Evolutionary conservation across 2,797 vertebrate genomes (phyloP).

Genomic region (Phaenicophaeus curvirostris): DNA sequence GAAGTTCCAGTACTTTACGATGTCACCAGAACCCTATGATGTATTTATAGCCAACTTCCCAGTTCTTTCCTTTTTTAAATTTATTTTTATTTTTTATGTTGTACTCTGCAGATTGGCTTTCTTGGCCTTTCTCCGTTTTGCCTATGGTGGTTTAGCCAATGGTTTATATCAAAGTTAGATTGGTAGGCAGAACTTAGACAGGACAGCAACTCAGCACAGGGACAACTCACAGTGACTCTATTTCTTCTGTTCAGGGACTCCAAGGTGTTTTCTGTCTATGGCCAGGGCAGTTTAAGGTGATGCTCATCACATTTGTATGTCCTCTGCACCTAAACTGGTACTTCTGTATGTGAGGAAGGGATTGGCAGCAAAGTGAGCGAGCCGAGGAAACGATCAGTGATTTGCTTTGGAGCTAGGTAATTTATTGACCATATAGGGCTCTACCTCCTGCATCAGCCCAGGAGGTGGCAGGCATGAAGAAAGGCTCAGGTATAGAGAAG

Average conservation of each 20-base stretch:
- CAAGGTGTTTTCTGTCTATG: not conserved
- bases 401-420: not conserved
- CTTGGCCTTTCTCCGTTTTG: not conserved
- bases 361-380: not conserved
- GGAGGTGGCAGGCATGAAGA: not conserved
- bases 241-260: not conserved
- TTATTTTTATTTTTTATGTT: constrained; percentile 59
- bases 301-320: not conserved
- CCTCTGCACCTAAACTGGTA: not conserved
- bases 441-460: not conserved
- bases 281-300: not conserved
- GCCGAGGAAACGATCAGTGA: not conserved
- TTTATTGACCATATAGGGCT: not conserved
- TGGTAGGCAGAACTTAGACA: not conserved
- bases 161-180: not conserved
- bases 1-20: constrained; percentile 69
- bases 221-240: not conserved
- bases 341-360: not conserved
- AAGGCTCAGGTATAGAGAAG: not conserved
- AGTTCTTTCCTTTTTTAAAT: constrained; percentile 25
- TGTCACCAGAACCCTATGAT: constrained; percentile 65
- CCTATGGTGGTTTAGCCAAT: not conserved
- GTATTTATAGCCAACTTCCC: constrained; percentile 70
- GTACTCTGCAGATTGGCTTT: constrained; percentile 29
- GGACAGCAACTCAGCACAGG: not conserved